These are phyloP conservation scores for Esox lucius DNA, from an alignment of 2,797 vertebrate species.

Conservation along the genomic window DNA sequence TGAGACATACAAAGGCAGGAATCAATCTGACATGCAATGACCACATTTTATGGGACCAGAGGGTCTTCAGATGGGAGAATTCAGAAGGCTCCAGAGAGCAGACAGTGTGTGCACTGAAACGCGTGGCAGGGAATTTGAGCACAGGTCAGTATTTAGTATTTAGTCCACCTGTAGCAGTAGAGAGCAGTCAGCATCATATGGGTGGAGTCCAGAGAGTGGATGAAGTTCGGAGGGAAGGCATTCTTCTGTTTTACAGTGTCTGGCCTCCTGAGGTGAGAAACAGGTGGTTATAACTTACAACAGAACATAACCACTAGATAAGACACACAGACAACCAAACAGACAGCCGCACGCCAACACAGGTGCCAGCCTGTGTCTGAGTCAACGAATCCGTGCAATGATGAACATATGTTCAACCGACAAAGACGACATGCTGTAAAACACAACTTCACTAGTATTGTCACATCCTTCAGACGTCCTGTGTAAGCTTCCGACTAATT, in stretches of 20 bases:
- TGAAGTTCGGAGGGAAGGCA: slow-evolving; percentile 96
- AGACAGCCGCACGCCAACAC: not conserved
- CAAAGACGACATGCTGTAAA: not conserved
- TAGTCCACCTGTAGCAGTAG: slow-evolving; percentile 82
- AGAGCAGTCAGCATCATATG: slow-evolving; percentile 99
- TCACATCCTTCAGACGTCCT: not conserved
- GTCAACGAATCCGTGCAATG: not conserved
- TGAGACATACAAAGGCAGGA: not conserved
- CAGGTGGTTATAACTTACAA: not conserved
- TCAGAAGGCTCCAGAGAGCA: not conserved
- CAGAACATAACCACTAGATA: not conserved
- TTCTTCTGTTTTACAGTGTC: slow-evolving; percentile 95
- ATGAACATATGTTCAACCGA: not conserved
- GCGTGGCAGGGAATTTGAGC: not conserved
- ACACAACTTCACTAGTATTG: not conserved
- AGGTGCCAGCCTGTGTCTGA: not conserved
- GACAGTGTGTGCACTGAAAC: not conserved
- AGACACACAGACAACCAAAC: not conserved
- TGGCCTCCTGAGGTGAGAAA: slow-evolving; percentile 77
- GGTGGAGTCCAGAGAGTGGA: slow-evolving; percentile 95
- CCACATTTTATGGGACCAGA: not conserved
- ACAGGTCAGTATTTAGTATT: no score
- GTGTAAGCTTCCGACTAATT: not conserved
- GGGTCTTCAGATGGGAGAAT: not conserved
- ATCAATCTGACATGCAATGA: not conserved